Conservation (phyloP, 2,113 vertebrate genomes). For the Lepus americanus region DNA sequence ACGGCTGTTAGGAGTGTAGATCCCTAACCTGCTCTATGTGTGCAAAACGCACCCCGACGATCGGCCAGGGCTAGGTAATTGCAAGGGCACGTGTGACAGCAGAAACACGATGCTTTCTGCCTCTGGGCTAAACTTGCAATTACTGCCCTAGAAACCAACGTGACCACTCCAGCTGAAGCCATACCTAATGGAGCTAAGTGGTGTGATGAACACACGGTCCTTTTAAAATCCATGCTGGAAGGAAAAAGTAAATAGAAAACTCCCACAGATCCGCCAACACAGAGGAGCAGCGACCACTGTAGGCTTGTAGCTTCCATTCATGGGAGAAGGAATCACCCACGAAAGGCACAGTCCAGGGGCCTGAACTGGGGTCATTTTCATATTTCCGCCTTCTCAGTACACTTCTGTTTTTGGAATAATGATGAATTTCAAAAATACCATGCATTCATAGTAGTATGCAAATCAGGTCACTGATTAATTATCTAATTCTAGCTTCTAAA, state of each 20-base stretch:
- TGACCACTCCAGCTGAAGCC: neutral
- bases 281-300: neutral
- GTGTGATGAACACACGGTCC: neutral
- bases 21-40: neutral
- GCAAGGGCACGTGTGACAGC: neutral
- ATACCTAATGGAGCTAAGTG: neutral
- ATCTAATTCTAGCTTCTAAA: neutral
- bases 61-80: neutral
- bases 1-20: neutral
- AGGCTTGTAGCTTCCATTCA: neutral
- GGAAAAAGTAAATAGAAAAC: neutral
- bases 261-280: neutral
- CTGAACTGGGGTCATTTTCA: neutral
- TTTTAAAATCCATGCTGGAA: neutral
- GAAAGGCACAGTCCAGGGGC: neutral
- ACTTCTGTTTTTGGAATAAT: constrained; percentile 25
- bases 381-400: neutral
- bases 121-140: constrained; percentile 16
- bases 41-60: neutral
- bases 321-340: neutral
- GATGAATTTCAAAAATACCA: neutral
- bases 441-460: neutral
- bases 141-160: neutral
- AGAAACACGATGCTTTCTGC: neutral
- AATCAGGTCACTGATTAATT: neutral